phyloP scores from a whole-genome alignment of 2,888 invertebrate genomes.

The Ornithoptera priamus region DNA sequence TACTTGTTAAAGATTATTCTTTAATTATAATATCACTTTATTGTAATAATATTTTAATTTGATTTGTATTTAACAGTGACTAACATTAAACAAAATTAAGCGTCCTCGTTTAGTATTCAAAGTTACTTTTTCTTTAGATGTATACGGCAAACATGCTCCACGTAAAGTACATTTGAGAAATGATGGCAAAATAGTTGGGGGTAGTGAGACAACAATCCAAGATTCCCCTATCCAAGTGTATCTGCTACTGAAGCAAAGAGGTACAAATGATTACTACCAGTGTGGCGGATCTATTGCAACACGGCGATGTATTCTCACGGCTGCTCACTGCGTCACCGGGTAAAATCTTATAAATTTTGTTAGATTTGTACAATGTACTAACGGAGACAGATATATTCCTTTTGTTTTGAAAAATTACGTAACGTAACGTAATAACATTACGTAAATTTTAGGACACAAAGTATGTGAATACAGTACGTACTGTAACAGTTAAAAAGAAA shows the following conservation, averaged over 20 bases:
- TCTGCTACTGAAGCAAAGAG: constrained; percentile 48
- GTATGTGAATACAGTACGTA: too few species aligned
- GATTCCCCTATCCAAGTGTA: constrained; percentile 65
- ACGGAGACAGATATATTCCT: too few species aligned
- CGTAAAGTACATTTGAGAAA: constrained; percentile 31
- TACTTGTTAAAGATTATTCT: not conserved
- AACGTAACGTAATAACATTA: too few species aligned
- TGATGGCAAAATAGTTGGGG: constrained; percentile 66
- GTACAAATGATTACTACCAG: constrained; percentile 46
- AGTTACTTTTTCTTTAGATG: constrained; percentile 42
- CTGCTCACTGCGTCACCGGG: constrained; percentile 72
- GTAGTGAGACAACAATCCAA: constrained; percentile 56
- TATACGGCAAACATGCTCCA: constrained; percentile 42
- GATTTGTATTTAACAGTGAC: not conserved
- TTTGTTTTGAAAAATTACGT: too few species aligned
- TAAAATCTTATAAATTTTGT: constrained; percentile 38
- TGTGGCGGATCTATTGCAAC: constrained; percentile 74
- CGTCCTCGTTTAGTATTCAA: not conserved
- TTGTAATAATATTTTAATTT: not conserved
- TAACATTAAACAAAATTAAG: not conserved
- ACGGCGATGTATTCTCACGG: constrained; percentile 58
- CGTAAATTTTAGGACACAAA: too few species aligned
- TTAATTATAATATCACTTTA: not conserved
- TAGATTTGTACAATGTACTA: not conserved
- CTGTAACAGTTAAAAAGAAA: too few species aligned